Percentiles rank a stretch among this genome's conserved stretches.
These are phyloP conservation scores for Myxocyprinus asiaticus DNA, from an alignment of 2,113 vertebrate species.

Conservation along the genomic window DNA sequence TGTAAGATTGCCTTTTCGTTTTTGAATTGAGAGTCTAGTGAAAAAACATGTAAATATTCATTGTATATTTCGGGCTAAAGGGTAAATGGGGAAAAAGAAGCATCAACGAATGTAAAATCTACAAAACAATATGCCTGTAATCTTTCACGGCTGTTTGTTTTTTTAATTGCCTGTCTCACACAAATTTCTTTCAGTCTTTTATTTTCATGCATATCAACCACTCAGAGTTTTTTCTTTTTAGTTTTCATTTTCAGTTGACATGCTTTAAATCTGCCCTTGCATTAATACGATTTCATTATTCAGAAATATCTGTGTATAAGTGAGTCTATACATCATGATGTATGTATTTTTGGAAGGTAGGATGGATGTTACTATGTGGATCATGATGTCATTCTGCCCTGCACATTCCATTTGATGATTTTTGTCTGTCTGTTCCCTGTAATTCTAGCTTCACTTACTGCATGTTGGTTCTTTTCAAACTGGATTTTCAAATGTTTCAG, in stretches of 20 bases:
- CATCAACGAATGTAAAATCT: conserved; percentile 76
- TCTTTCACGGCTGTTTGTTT: conserved; percentile 17
- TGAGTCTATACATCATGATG: background rate
- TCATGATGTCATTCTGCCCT: conserved; percentile 58
- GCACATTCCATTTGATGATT: conserved; percentile 73
- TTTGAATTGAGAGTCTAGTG: conserved; percentile 69
- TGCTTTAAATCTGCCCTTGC: conserved; percentile 4
- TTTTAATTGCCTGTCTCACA: background rate
- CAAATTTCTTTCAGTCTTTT: conserved; percentile 11
- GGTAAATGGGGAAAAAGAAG: conserved; percentile 56
- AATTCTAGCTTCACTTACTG: conserved; percentile 43
- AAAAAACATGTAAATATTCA: conserved; percentile 65
- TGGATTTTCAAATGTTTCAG: conserved; percentile 13
- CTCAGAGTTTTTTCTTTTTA: conserved; percentile 27
- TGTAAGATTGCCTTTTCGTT: conserved; percentile 49
- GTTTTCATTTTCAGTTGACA: conserved; percentile 38
- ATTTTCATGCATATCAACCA: conserved; percentile 50
- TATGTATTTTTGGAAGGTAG: conserved; percentile 57
- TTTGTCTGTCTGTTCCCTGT: conserved; percentile 43
- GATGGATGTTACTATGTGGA: conserved; percentile 50
- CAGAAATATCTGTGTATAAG: background rate
- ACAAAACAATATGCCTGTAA: conserved; percentile 58
- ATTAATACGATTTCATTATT: conserved; percentile 2
- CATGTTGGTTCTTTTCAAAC: conserved; percentile 43
- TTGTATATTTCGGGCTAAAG: conserved; percentile 65